Evolutionary conservation across 2,113 vertebrate genomes (phyloP).

Genomic region (Hepsetus odoe): DNA sequence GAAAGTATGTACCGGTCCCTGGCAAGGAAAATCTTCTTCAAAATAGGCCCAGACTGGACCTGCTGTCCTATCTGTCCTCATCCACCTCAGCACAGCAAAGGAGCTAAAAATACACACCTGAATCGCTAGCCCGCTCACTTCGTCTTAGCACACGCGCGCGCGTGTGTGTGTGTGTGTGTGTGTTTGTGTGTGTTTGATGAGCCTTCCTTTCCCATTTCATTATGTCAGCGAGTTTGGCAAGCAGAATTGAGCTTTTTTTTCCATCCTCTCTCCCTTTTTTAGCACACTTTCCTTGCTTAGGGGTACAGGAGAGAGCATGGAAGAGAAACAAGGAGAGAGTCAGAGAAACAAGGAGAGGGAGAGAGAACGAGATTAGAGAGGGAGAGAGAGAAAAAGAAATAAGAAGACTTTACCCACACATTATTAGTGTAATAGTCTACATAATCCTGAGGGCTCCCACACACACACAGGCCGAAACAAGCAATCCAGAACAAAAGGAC

Average conservation of each 20-base stretch:
- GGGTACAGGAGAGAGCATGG: neutral
- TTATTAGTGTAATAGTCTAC: too few species aligned
- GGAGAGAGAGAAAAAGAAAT: neutral
- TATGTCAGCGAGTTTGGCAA: constrained; percentile 24
- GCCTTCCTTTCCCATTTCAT: constrained; percentile 23
- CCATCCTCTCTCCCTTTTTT: neutral
- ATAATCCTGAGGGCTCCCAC: too few species aligned
- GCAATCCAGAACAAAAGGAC: too few species aligned
- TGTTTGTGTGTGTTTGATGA: constrained; percentile 10
- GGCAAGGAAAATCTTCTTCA: constrained; percentile 17
- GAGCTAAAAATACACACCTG: constrained; percentile 44
- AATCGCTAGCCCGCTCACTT: constrained; percentile 23
- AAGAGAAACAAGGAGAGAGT: neutral
- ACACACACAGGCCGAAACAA: too few species aligned
- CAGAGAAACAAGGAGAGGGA: neutral
- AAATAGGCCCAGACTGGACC: constrained; percentile 31
- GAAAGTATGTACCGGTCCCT: constrained; percentile 18
- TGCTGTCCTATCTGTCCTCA: constrained; percentile 27
- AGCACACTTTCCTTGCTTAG: neutral
- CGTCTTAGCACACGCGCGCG: too few species aligned
- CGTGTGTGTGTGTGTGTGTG: neutral
- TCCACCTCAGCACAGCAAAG: constrained; percentile 12
- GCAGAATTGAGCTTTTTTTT: constrained; percentile 17
- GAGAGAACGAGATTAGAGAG: neutral
- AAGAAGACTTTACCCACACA: too few species aligned